Evolutionary conservation across 2,797 vertebrate genomes (phyloP).

Genomic region (Galago senegalensis): DNA sequence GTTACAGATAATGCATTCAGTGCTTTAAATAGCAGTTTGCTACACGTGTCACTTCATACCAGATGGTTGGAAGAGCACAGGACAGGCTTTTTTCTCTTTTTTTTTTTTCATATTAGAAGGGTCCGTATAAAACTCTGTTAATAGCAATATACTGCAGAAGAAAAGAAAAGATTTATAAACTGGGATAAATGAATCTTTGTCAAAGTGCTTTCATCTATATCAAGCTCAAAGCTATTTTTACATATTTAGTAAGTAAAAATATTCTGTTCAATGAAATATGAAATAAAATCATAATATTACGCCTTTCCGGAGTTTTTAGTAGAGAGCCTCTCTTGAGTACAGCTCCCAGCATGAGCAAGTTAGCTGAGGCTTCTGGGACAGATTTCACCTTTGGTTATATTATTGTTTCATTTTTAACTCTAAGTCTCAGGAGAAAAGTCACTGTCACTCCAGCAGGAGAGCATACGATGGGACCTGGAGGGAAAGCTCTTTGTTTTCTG

Average conservation of each 20-base stretch:
- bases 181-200: constrained; percentile 80
- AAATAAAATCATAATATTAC: constrained; percentile 22
- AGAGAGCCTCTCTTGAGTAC: background rate
- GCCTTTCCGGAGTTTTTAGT: background rate
- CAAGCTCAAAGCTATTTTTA: constrained; percentile 79
- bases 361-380: background rate
- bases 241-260: constrained; percentile 65
- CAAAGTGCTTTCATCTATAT: constrained; percentile 78
- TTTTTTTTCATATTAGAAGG: constrained; percentile 59
- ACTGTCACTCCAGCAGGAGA: background rate
- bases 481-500: background rate
- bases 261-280: constrained; percentile 49
- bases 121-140: constrained; percentile 72
- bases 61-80: constrained; percentile 82
- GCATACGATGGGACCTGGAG: no score
- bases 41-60: constrained; percentile 75
- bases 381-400: background rate
- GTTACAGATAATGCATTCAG: constrained; percentile 81
- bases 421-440: background rate
- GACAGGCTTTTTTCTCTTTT: constrained; percentile 43
- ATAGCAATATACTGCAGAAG: constrained; percentile 64
- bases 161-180: constrained; percentile 55
- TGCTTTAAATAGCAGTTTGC: constrained; percentile 84
- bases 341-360: background rate
- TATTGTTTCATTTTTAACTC: constrained; percentile 29